phyloP scores from a whole-genome alignment of 2,113 vertebrate species.

The Pantherophis guttatus region DNA sequence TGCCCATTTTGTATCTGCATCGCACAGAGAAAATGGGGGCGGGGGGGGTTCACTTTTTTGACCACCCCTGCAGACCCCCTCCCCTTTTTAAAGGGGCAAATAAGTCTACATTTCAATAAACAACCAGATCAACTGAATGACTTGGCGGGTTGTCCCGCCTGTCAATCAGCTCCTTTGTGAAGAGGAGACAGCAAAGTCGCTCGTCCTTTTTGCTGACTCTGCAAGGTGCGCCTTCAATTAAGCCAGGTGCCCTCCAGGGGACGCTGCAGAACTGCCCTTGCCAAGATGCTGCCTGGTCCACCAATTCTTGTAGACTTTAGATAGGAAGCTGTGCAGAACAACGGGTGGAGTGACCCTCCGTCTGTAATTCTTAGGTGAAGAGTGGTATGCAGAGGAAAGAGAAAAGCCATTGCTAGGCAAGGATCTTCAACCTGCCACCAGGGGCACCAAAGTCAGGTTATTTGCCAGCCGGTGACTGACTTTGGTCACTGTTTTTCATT shows the following conservation, averaged over 20 bases:
- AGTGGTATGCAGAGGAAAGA: background rate
- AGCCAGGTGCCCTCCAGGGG: constrained; percentile 10
- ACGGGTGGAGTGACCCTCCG: background rate
- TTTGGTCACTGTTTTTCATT: too few relatives aligned
- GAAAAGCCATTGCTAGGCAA: background rate
- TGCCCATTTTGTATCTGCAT: background rate
- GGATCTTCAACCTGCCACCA: background rate
- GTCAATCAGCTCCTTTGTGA: background rate
- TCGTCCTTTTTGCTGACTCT: accelerated
- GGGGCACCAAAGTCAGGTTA: background rate
- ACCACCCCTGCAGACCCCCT: background rate
- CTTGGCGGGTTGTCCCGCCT: background rate
- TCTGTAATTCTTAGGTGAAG: background rate
- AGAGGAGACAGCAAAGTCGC: accelerated
- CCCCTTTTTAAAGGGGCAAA: background rate
- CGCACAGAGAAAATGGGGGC: background rate
- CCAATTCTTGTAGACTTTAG: background rate
- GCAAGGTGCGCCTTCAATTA: accelerated
- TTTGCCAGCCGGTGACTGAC: background rate
- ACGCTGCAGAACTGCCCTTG: background rate
- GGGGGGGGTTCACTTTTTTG: background rate
- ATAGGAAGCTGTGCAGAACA: background rate
- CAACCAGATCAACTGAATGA: background rate
- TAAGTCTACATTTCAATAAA: background rate
- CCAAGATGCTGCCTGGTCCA: accelerated